Conservation (phyloP, 2,797 vertebrate genomes). For the Mus minutoides region DNA sequence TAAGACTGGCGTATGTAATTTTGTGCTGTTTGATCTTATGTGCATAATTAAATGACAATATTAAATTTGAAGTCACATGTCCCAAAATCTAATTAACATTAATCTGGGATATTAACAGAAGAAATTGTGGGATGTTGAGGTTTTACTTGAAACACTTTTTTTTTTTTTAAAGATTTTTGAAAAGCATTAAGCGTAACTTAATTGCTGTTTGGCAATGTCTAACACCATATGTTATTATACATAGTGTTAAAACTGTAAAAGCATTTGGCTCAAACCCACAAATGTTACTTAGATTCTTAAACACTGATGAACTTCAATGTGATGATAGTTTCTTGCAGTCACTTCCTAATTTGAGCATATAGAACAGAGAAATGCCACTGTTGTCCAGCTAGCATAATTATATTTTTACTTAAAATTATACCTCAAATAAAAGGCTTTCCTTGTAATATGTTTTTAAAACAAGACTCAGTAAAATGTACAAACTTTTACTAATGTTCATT, state of each 20-base stretch:
- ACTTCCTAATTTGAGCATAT: conserved; percentile 41
- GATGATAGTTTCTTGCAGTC: conserved; percentile 58
- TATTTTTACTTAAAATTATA: neutral
- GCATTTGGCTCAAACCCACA: conserved; percentile 60
- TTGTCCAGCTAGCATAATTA: conserved; percentile 51
- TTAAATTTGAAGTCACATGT: conserved; percentile 20
- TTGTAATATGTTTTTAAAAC: conserved; percentile 31
- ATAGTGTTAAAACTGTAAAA: conserved; percentile 50
- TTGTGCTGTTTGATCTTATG: conserved; percentile 44
- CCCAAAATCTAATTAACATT: conserved; percentile 46
- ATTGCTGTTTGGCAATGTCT: conserved; percentile 3
- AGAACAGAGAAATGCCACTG: conserved; percentile 58
- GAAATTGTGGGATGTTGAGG: neutral
- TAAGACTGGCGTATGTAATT: neutral
- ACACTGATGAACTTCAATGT: conserved; percentile 52
- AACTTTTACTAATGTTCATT: conserved; percentile 67
- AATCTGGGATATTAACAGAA: conserved; percentile 23
- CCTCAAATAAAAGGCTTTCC: neutral
- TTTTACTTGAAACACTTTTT: neutral
- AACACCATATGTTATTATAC: conserved; percentile 55
- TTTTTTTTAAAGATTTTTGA: neutral
- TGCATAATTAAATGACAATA: conserved; percentile 28
- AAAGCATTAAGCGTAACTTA: neutral
- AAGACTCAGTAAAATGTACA: conserved; percentile 52
- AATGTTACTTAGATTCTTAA: conserved; percentile 45